Evolutionary conservation across 1,140 invertebrate species (phyloP), one percentile per base, ranked within the genome.

Genomic region (Magallana gigas): DNA sequence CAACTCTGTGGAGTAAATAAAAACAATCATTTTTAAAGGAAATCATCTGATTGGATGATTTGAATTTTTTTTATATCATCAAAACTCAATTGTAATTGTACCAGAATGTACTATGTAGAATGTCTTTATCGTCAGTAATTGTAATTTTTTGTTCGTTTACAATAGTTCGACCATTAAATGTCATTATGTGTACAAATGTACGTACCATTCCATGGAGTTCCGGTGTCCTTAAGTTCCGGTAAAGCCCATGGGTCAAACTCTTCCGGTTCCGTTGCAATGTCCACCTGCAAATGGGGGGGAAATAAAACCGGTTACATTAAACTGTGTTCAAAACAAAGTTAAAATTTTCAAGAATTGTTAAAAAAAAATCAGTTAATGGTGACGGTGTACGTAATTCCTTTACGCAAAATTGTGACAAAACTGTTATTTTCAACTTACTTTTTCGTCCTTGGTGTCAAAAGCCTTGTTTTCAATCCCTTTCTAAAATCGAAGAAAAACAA

Each of bases 151-250:
- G 36, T 48, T 48, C 36, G 36, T 48, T 48, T 48, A 48, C 36
- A 48, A 48, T 48, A 48, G 36, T 48, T 0, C 36, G 36, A 48
- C 36, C 36, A 48, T 48, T 48, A 48, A 48, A 4, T 48, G 5
- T 0, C 36, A 48, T 48, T 48, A 2, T 48, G 0, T 48, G 0
- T 4, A 48, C 36, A 48, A 48, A 48, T 48, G 29, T 60, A n/a
- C 57, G 16, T 84, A 84, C 83, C 83, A 11, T 84, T 14, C 83
- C 83, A 84, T 4, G 83, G 83, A 36, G 58, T 84, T 29, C 58
- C 83, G 2, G 59, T 59, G 16, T 59, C 58, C 57, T 84, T 62
- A 14, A 84, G 83, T 60, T 84, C 83, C 8, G 83, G 83, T 59
- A 84, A 16, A 9, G 56, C 83, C 83, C 83, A 84, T 0, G 83